Evolutionary conservation across 92 coral and sea anemone genomes (phyloP), one percentile per base, ranked within the genome.

Genomic region (Actinernus sp.): DNA sequence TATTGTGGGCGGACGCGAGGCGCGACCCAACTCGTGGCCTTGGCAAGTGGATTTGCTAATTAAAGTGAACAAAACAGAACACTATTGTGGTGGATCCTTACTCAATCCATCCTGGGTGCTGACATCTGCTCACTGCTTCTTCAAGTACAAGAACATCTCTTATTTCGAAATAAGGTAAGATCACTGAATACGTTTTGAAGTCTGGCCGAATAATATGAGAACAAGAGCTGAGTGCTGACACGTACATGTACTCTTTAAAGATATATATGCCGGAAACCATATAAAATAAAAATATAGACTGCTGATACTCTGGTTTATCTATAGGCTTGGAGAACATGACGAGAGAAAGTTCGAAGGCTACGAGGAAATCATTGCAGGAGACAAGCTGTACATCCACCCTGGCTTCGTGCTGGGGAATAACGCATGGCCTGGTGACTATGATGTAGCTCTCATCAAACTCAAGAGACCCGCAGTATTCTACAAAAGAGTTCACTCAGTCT

Each of bases 11-110:
- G 98, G 98, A 49, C 82, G 64, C 4, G 96, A 93, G 51, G 89
- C 93, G 32, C 78, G 78, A 28, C 86, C 92, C 49, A 84, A 93
- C 67, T 82, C 98, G 28, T 93, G 98, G 98, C 98, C 98, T 39
- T 93, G 98, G 98, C 86, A 85, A 67, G 87, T 93, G 9, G 92
- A 93, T 65, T 81, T 93, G 13, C 84, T 87, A 7, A 44, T 27
- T 11, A 57, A 18, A 26, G 68, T 84, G 49, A 74, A 93, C 30
- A 69, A 47, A 29, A 80, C 87, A 58, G 48, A 24, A 24, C 96
- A 93, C 30, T 61, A 30, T 7, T 89, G 98, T 67, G 98, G 93
- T 20, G 98, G 96, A 31, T 57, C 91, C 17, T 71, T 93, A 27
- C 87, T 93, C 54, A 83, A 66, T 78, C 90, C 83, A 3, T 76